phyloP scores from a whole-genome alignment of 2,888 invertebrate genomes.

The Nephrocerus scutellatus region DNA sequence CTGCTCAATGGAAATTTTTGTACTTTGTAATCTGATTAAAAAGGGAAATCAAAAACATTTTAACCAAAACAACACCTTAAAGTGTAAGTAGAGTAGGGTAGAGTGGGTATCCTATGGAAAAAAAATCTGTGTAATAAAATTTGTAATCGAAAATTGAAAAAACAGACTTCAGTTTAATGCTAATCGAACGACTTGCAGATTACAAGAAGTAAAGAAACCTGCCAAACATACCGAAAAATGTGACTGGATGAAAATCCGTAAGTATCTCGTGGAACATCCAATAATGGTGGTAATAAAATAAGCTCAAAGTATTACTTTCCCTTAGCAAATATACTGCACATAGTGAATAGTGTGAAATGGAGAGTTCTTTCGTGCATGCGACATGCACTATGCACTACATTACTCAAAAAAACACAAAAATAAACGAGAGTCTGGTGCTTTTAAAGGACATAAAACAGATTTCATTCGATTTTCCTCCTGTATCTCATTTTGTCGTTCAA shows the following conservation, averaged over 20 bases:
- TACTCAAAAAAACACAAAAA: not conserved
- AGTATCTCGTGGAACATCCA: conserved; percentile 32
- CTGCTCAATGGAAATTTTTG: too few species aligned
- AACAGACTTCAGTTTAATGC: conserved; percentile 21
- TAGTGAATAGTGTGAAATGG: too few species aligned
- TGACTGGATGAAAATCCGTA: conserved; percentile 6
- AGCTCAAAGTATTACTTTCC: conserved; percentile 44
- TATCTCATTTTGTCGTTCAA: too few species aligned
- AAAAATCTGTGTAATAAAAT: conserved; percentile 23
- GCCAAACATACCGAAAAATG: conserved; percentile 2
- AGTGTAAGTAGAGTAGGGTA: too few species aligned
- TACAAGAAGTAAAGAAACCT: conserved; percentile 2
- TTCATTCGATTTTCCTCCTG: too few species aligned
- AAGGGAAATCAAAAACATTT: too few species aligned
- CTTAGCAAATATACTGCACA: not conserved
- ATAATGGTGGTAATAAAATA: conserved; percentile 44
- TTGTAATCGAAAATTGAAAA: conserved; percentile 27
- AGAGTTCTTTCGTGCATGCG: conserved; percentile 27
- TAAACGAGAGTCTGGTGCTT: conserved; percentile 5
- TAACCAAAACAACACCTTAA: too few species aligned
- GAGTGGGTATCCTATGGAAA: too few species aligned
- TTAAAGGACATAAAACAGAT: conserved; percentile 20
- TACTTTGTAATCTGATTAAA: too few species aligned
- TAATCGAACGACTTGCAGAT: conserved; percentile 15
- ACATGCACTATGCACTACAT: conserved; percentile 10